These are phyloP conservation scores for Carcharodon carcharias DNA, from an alignment of 2,797 vertebrate genomes.

Conservation along the genomic window DNA sequence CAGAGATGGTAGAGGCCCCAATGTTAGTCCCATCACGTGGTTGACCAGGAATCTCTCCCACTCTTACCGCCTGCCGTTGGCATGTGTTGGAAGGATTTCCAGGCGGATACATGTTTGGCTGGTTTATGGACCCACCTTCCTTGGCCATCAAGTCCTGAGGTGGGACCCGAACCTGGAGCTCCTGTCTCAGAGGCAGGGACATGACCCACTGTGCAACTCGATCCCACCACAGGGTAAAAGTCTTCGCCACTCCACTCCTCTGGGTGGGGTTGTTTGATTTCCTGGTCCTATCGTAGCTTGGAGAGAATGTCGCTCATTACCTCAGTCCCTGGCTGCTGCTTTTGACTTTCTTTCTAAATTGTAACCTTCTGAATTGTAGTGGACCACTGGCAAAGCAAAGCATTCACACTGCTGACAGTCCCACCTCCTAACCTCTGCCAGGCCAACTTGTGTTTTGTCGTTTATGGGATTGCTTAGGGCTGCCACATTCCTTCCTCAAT, in stretches of 20 bases:
- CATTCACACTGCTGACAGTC: background rate
- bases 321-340: background rate
- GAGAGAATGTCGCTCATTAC: background rate
- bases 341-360: background rate
- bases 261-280: background rate
- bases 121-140: no score
- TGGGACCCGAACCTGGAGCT: no score
- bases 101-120: no score
- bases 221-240: background rate
- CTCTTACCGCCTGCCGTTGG: no score
- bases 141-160: no score
- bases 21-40: no score
- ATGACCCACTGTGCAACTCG: no score
- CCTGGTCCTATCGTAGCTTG: background rate
- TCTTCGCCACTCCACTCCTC: background rate
- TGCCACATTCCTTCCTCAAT: background rate
- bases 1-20: no score
- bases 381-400: background rate
- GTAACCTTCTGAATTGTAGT: background rate
- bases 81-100: no score
- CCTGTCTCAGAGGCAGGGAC: no score
- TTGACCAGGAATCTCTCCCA: no score
- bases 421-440: background rate
- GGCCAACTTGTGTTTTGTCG: background rate
- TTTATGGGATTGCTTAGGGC: constrained; percentile 1